Percentiles rank a stretch among this genome's conserved stretches.
These are phyloP conservation scores for Micrasema longulum DNA, from an alignment of 1,140 invertebrate genomes.

Conservation along the genomic window DNA sequence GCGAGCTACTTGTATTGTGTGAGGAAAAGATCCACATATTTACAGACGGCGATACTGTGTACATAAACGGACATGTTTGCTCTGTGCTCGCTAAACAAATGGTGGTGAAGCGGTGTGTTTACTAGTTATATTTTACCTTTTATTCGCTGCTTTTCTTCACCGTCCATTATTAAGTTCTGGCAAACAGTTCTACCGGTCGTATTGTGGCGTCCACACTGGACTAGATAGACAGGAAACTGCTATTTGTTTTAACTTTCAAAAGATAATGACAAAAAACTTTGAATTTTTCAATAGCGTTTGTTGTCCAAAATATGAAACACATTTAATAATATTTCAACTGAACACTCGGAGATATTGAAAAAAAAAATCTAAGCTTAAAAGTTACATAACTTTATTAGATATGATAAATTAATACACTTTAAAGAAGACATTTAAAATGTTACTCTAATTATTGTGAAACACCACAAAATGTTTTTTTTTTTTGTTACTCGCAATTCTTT, in stretches of 20 bases:
- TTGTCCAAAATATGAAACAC: too few species aligned
- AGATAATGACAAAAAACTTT: too few species aligned
- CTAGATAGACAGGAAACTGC: conserved; percentile 13
- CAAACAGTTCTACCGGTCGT: conserved; percentile 10
- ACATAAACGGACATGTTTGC: conserved; percentile 32
- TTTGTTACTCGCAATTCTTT: too few species aligned
- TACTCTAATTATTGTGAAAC: too few species aligned
- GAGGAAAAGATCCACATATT: conserved; percentile 38
- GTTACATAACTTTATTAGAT: too few species aligned
- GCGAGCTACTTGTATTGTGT: conserved; percentile 26
- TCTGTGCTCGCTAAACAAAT: conserved; percentile 35
- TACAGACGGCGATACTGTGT: conserved; percentile 20
- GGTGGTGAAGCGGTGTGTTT: conserved; percentile 13
- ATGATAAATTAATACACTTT: too few species aligned
- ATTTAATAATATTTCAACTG: too few species aligned
- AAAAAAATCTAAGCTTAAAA: too few species aligned
- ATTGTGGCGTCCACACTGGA: conserved; percentile 20
- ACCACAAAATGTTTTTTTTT: too few species aligned
- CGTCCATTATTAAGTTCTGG: conserved; percentile 23
- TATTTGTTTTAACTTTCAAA: too few species aligned
- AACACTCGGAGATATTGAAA: too few species aligned
- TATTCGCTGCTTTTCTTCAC: conserved; percentile 34
- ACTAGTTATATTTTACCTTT: conserved; percentile 19
- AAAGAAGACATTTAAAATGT: too few species aligned
- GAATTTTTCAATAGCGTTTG: background rate